phyloP scores from a whole-genome alignment of 2,797 vertebrate species.

The Propithecus perrieri region DNA sequence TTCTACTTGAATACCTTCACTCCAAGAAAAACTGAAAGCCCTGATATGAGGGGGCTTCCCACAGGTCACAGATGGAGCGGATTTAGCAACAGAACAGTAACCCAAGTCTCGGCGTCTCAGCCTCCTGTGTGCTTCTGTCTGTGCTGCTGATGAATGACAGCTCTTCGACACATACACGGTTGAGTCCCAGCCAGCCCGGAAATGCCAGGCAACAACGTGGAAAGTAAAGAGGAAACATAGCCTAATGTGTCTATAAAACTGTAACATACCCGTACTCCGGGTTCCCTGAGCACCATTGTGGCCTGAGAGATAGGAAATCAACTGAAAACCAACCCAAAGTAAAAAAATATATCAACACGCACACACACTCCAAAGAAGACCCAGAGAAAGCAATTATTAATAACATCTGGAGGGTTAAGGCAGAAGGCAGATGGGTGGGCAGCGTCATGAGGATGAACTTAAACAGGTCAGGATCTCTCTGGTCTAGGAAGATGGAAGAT shows the following conservation, averaged over 20 bases:
- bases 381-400: not conserved
- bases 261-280: too few species aligned
- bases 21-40: not conserved
- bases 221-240: not conserved
- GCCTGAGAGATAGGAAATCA: not conserved
- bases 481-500: not conserved
- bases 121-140: not conserved
- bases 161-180: not conserved
- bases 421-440: not conserved
- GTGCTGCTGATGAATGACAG: not conserved
- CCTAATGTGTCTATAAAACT: not conserved
- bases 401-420: too few species aligned
- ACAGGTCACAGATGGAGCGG: not conserved
- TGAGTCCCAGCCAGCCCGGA: accelerated
- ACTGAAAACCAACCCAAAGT: not conserved
- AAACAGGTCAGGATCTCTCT: not conserved
- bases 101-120: not conserved
- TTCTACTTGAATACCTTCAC: not conserved
- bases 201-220: accelerated
- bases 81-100: not conserved
- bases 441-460: too few species aligned
- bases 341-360: not conserved
- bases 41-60: not conserved
- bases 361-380: not conserved
- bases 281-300: not conserved